Percentiles rank a stretch among this genome's conserved stretches.
Evolutionary conservation across 2,888 invertebrate species (phyloP).

Genomic region (Apotomis turbidana): DNA sequence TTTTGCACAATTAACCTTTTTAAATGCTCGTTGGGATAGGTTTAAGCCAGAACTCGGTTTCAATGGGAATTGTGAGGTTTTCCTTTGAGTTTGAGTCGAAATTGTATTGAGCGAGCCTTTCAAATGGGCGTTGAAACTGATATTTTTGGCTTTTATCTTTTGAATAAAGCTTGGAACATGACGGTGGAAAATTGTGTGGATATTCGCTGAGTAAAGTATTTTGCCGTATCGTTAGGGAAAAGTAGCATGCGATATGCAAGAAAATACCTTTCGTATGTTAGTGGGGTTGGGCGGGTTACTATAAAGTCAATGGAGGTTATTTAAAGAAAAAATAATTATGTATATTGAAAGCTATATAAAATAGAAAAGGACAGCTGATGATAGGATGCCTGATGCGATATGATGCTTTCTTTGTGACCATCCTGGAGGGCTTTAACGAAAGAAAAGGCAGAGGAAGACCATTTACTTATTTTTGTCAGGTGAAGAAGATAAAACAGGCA

Average conservation of each 20-base stretch:
- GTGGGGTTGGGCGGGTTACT: no score
- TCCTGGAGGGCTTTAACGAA: no score
- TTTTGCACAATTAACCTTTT: constrained; percentile 62
- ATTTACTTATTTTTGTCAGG: no score
- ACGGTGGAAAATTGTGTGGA: not conserved
- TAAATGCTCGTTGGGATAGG: constrained; percentile 51
- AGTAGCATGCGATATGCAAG: not conserved
- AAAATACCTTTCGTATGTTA: no score
- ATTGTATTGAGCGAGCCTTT: not conserved
- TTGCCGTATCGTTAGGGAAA: not conserved
- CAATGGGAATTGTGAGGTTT: not conserved
- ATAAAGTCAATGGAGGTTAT: no score
- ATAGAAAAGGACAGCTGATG: no score
- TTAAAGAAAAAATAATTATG: no score
- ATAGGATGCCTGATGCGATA: no score
- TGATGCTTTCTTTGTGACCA: no score
- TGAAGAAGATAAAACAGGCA: no score
- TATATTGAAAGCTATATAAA: no score
- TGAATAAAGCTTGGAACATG: constrained; percentile 7
- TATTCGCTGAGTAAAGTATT: not conserved
- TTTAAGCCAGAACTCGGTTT: constrained; percentile 34
- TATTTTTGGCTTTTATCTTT: constrained; percentile 8
- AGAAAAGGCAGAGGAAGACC: no score
- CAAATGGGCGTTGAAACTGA: not conserved
- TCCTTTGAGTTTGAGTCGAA: not conserved